phyloP scores from a whole-genome alignment of 2,888 invertebrate species.

The Apomyelois bistriatella region DNA sequence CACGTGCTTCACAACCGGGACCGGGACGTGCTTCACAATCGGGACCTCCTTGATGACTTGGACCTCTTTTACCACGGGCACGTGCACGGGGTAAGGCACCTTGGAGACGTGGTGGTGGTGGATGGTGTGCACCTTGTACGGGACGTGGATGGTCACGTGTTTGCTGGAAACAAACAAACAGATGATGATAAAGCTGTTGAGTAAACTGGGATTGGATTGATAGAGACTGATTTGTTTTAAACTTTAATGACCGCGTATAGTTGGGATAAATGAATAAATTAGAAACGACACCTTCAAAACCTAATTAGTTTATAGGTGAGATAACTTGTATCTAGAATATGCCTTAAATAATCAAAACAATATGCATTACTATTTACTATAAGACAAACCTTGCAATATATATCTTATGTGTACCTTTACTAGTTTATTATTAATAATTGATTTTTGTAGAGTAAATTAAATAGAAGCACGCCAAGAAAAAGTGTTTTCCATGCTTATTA shows the following conservation, averaged over 20 bases:
- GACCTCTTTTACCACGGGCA: slow-evolving; percentile 68
- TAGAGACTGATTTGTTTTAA: background rate
- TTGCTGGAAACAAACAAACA: slow-evolving; percentile 41
- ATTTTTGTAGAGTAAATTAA: too few species aligned
- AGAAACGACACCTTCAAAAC: too few species aligned
- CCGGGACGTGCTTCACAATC: slow-evolving; percentile 62
- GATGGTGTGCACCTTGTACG: slow-evolving; percentile 70
- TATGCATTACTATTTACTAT: too few species aligned
- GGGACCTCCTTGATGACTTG: slow-evolving; percentile 70
- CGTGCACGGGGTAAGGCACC: slow-evolving; percentile 61
- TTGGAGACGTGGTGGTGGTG: slow-evolving; percentile 74
- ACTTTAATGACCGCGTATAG: too few species aligned
- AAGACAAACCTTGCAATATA: too few species aligned
- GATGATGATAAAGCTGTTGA: background rate
- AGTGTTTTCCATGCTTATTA: background rate
- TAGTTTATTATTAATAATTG: too few species aligned
- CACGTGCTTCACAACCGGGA: slow-evolving; percentile 60
- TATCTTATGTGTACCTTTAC: too few species aligned
- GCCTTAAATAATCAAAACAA: too few species aligned
- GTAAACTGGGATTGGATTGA: background rate
- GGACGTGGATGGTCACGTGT: slow-evolving; percentile 72
- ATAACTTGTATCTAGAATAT: too few species aligned
- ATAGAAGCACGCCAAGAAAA: too few species aligned
- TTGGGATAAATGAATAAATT: too few species aligned
- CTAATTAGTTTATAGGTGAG: too few species aligned